These are phyloP conservation scores for Drosophila triauraria DNA, from an alignment of 1,140 invertebrate genomes.

Conservation along the genomic window DNA sequence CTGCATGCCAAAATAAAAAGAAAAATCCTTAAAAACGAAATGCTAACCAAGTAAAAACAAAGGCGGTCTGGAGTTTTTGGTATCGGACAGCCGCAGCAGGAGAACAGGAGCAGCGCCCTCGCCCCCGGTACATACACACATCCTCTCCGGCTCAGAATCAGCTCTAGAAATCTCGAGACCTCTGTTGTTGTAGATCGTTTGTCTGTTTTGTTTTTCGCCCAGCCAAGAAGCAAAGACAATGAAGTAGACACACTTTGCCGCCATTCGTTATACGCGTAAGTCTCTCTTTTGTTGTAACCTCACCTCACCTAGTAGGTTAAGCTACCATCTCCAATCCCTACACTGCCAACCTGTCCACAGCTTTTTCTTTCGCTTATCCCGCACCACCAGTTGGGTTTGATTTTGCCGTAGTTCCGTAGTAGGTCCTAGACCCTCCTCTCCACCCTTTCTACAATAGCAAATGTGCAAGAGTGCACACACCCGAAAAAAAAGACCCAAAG, in stretches of 20 bases:
- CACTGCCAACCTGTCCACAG: slow-evolving; percentile 44
- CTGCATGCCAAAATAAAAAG: slow-evolving; percentile 54
- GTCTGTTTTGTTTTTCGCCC: slow-evolving; percentile 64
- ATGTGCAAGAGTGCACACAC: slow-evolving; percentile 45
- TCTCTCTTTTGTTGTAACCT: slow-evolving; percentile 69
- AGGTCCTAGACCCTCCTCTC: slow-evolving; percentile 24
- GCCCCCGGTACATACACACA: slow-evolving; percentile 44
- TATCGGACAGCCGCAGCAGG: slow-evolving; percentile 59
- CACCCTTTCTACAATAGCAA: slow-evolving; percentile 43
- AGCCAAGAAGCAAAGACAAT: slow-evolving; percentile 59
- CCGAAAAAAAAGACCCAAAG: slow-evolving; percentile 19
- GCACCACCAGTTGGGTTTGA: slow-evolving; percentile 41
- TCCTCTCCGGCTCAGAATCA: slow-evolving; percentile 55
- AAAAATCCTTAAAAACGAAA: slow-evolving; percentile 13
- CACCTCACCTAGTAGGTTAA: slow-evolving; percentile 62
- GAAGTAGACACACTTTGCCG: slow-evolving; percentile 79
- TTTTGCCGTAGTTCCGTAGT: slow-evolving; percentile 50
- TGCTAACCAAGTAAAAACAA: slow-evolving; percentile 51
- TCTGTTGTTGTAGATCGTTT: slow-evolving; percentile 67
- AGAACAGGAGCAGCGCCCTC: slow-evolving; percentile 37
- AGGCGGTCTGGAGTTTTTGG: slow-evolving; percentile 67
- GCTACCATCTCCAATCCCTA: slow-evolving; percentile 29
- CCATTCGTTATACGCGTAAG: slow-evolving; percentile 81
- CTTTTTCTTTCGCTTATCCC: slow-evolving; percentile 63
- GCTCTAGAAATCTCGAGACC: slow-evolving; percentile 50